Percentiles rank a stretch among this genome's conserved stretches.
These are phyloP conservation scores for Lepidochrysops patricia DNA, from an alignment of 2,888 invertebrate species.

Conservation along the genomic window DNA sequence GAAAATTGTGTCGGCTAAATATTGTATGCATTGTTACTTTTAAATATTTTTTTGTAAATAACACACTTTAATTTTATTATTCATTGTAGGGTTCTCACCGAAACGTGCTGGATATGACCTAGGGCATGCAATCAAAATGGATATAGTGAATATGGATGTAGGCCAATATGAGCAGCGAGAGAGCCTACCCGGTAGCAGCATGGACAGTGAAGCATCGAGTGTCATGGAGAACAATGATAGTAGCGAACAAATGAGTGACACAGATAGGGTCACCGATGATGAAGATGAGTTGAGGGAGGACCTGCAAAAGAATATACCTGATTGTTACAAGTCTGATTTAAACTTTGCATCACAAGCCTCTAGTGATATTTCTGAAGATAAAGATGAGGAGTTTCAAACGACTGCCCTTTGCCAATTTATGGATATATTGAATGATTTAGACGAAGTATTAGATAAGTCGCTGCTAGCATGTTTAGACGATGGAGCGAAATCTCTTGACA, in stretches of 20 bases:
- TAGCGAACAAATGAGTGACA: constrained; percentile 43
- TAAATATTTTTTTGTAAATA: constrained; percentile 22
- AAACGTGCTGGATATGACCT: constrained; percentile 59
- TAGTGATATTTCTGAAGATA: constrained; percentile 44
- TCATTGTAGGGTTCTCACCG: constrained; percentile 58
- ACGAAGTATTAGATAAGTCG: constrained; percentile 74
- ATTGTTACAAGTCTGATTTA: constrained; percentile 64
- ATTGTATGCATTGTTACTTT: constrained; percentile 35
- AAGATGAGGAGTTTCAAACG: constrained; percentile 66
- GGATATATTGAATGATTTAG: constrained; percentile 74
- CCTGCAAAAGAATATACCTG: constrained; percentile 59
- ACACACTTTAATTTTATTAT: constrained; percentile 17
- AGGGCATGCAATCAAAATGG: constrained; percentile 67
- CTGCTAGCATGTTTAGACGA: constrained; percentile 61
- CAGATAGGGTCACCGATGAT: constrained; percentile 51
- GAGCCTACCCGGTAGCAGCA: constrained; percentile 48
- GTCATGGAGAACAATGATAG: constrained; percentile 48
- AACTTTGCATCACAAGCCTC: constrained; percentile 58
- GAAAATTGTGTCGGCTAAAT: constrained; percentile 51
- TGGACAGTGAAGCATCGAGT: constrained; percentile 53
- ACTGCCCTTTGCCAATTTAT: constrained; percentile 67
- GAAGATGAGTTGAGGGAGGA: constrained; percentile 62
- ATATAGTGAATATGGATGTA: constrained; percentile 54
- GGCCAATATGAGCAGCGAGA: constrained; percentile 57
- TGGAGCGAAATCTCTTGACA: constrained; percentile 46